Percentiles rank a stretch among this genome's conserved stretches.
These are phyloP conservation scores for Sebastes nivosus DNA, from an alignment of 2,797 vertebrate species.

Conservation along the genomic window DNA sequence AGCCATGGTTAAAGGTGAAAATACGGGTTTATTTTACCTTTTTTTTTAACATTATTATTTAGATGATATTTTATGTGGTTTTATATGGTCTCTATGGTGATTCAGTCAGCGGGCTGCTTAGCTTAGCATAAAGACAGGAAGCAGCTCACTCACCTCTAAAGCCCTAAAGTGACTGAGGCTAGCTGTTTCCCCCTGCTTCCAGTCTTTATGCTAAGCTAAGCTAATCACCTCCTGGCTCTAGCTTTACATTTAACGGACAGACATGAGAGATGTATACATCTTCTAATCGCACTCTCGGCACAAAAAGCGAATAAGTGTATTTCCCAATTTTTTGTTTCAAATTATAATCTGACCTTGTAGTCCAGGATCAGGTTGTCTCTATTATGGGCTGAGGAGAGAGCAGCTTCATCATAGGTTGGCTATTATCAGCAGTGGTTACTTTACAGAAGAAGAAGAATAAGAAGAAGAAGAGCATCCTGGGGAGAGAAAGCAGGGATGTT, in stretches of 20 bases:
- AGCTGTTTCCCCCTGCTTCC: not conserved
- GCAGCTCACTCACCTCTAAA: not conserved
- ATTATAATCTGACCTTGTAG: not conserved
- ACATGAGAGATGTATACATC: not conserved
- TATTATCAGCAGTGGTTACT: not conserved
- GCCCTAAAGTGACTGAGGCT: not conserved
- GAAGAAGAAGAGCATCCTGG: fast-evolving
- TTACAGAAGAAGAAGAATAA: not conserved
- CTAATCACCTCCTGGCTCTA: not conserved
- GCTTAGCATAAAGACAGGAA: not conserved
- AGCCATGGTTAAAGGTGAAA: not conserved
- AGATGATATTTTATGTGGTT: not conserved
- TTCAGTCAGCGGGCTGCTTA: not conserved
- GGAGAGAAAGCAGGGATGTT: not conserved
- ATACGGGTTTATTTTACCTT: not conserved
- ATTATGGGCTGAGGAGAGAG: not conserved
- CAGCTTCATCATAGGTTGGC: not conserved
- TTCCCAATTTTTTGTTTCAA: not conserved
- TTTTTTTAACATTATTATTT: not conserved
- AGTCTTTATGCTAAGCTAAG: not conserved
- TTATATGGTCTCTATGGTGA: not conserved
- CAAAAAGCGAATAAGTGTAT: not conserved
- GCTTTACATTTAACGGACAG: not conserved
- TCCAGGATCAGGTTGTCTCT: not conserved
- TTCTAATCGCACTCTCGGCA: not conserved